A percentile compares a stretch with the other conserved stretches of the same genome.
Evolutionary conservation across 2,113 vertebrate genomes (phyloP).

Genomic region (Colius striatus): DNA sequence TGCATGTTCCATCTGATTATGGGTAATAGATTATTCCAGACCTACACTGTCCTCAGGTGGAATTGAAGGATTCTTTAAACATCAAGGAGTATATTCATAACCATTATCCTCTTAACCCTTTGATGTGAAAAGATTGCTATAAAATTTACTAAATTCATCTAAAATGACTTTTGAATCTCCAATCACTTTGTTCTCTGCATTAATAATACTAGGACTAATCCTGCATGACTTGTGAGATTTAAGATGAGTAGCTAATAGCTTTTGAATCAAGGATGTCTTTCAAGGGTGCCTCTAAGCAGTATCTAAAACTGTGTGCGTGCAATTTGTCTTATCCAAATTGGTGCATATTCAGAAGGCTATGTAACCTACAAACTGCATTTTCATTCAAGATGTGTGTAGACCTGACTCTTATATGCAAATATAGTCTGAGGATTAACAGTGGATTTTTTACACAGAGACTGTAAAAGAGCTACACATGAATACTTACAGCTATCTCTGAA

Average conservation of each 20-base stretch:
- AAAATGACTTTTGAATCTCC: conserved; percentile 70
- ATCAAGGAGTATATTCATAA: conserved; percentile 71
- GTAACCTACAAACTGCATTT: conserved; percentile 53
- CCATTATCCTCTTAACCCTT: conserved; percentile 77
- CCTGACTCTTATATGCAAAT: conserved; percentile 55
- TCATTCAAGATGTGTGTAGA: conserved; percentile 31
- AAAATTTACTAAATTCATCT: conserved; percentile 75
- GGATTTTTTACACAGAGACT: conserved; percentile 8
- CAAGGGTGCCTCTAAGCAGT: conserved; percentile 63
- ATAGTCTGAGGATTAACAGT: conserved; percentile 36
- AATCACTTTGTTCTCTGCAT: conserved; percentile 77
- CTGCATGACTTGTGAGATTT: conserved; percentile 75
- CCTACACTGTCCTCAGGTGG: conserved; percentile 64
- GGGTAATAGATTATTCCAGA: conserved; percentile 65
- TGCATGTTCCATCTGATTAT: conserved; percentile 59
- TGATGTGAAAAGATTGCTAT: conserved; percentile 73
- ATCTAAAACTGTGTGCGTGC: conserved; percentile 44
- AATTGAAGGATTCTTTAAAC: conserved; percentile 70
- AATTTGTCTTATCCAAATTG: conserved; percentile 71
- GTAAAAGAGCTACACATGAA: not conserved
- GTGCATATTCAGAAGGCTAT: conserved; percentile 42
- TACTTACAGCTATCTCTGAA: not conserved
- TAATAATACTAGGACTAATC: conserved; percentile 74
- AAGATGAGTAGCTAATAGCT: conserved; percentile 74
- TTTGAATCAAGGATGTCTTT: conserved; percentile 72